Percentiles rank a stretch among this genome's conserved stretches.
phyloP scores from a whole-genome alignment of 2,888 invertebrate species.

The Nomada lathburiana region DNA sequence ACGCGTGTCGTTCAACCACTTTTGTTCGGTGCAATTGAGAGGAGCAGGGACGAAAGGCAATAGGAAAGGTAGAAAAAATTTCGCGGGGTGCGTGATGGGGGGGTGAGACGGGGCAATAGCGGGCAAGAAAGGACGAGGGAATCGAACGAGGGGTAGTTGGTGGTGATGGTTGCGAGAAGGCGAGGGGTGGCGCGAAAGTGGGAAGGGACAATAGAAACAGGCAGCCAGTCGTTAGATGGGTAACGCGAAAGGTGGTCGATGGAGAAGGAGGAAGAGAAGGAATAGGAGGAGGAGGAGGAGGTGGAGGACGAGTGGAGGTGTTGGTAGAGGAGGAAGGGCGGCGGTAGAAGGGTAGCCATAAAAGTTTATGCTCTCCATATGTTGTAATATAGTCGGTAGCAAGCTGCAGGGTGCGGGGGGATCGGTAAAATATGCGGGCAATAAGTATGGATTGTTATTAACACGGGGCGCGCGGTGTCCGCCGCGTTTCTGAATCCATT shows the following conservation, averaged over 20 bases:
- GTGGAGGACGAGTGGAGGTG: conserved; percentile 53
- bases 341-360: conserved; percentile 83
- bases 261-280: conserved; percentile 67
- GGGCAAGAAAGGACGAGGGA: conserved; percentile 34
- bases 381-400: conserved; percentile 84
- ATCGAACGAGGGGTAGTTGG: conserved; percentile 46
- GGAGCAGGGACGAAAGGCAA: conserved; percentile 72
- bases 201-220: conserved; percentile 67
- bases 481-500: conserved; percentile 85
- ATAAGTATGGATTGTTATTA: conserved; percentile 85
- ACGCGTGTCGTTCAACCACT: conserved; percentile 53
- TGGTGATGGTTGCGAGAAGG: conserved; percentile 30
- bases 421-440: conserved; percentile 85
- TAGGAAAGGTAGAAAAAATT: conserved; percentile 28
- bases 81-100: conserved; percentile 1
- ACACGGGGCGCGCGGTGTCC: conserved; percentile 84
- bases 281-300: conserved; percentile 62
- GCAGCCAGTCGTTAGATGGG: conserved; percentile 61
- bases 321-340: conserved; percentile 68
- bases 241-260: conserved; percentile 64
- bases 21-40: conserved; percentile 76
- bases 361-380: conserved; percentile 85
- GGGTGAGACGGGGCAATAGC: conserved; percentile 16
- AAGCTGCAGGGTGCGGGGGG: conserved; percentile 81
- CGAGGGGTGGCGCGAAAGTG: conserved; percentile 29